These are phyloP conservation scores for Myotis lucifugus DNA, from an alignment of 2,113 vertebrate species.

Conservation along the genomic window DNA sequence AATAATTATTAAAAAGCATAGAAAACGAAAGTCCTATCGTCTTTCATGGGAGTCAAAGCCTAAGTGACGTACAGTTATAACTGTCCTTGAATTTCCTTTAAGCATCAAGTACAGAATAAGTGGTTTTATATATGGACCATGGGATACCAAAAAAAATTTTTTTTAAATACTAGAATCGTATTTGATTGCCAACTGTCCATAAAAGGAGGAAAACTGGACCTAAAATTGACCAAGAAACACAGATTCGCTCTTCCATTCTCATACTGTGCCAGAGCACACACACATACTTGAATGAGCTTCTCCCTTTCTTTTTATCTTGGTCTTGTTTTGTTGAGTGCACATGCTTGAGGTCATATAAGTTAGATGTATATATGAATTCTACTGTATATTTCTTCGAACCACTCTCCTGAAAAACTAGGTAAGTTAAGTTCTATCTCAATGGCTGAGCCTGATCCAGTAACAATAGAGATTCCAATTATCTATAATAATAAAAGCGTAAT, in stretches of 20 bases:
- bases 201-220: neutral
- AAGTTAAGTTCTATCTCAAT: conserved; percentile 7
- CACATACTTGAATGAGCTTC: neutral
- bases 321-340: neutral
- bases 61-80: neutral
- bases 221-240: neutral
- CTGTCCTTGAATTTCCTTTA: neutral
- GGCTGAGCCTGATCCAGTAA: neutral
- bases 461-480: neutral
- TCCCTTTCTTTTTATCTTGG: neutral
- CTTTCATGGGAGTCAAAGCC: neutral
- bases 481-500: too few species aligned
- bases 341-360: neutral
- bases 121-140: neutral
- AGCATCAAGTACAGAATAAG: neutral
- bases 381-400: neutral
- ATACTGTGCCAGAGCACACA: neutral
- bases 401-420: neutral
- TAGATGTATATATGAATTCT: neutral
- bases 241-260: neutral
- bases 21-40: neutral
- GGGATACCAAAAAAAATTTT: neutral
- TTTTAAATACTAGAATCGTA: neutral
- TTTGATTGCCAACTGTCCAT: neutral
- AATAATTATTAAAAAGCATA: neutral